A percentile compares a stretch with the other conserved stretches of the same genome.
Evolutionary conservation across 2,888 invertebrate species (phyloP).

Genomic region (Hydropsyche betteni): DNA sequence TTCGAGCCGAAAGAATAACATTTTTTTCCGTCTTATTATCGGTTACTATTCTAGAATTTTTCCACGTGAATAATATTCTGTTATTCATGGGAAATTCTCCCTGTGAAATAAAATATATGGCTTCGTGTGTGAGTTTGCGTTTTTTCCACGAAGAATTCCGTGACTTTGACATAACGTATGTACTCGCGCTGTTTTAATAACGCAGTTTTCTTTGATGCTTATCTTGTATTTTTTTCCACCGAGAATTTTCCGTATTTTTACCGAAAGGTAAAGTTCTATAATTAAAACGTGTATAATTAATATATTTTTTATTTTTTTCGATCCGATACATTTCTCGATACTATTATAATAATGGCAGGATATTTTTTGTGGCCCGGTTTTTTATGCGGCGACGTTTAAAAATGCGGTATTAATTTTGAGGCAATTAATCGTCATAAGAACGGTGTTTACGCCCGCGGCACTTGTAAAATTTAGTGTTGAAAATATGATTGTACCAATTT

Average conservation of each 20-base stretch:
- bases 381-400: background rate
- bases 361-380: conserved; percentile 1
- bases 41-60: conserved; percentile 14
- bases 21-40: background rate
- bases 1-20: conserved; percentile 1
- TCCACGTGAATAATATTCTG: conserved; percentile 15
- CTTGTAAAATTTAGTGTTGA: conserved; percentile 27
- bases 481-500: conserved; percentile 29
- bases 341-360: background rate
- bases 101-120: conserved; percentile 1
- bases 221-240: conserved; percentile 3
- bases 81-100: conserved; percentile 14
- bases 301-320: too few species aligned
- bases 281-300: too few species aligned
- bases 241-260: conserved; percentile 1
- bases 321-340: background rate
- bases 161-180: background rate
- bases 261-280: background rate
- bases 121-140: conserved; percentile 16
- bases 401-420: conserved; percentile 22
- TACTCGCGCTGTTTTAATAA: conserved; percentile 19
- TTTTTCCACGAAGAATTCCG: conserved; percentile 19
- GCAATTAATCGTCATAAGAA: conserved; percentile 19
- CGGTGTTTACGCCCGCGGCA: conserved; percentile 14
- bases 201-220: conserved; percentile 22